Conservation (phyloP, 2,113 vertebrate genomes). For the Etheostoma cragini region DNA sequence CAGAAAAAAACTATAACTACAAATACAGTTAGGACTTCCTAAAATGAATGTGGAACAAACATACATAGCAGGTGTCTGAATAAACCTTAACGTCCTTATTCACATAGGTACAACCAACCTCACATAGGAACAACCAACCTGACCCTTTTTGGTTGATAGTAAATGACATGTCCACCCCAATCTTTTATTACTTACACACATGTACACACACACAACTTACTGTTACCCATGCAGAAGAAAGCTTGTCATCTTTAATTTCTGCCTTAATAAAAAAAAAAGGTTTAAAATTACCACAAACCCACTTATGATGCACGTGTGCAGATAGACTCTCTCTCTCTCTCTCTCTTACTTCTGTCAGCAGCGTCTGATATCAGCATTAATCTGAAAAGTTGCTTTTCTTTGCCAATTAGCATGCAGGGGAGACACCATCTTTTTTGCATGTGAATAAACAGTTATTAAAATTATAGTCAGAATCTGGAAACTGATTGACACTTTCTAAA, state of each 20-base stretch:
- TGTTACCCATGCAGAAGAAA: neutral
- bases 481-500: constrained; percentile 43
- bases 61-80: constrained; percentile 15
- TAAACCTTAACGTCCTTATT: constrained; percentile 25
- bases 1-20: constrained; percentile 21
- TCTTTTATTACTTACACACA: constrained; percentile 14
- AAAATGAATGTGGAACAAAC: constrained; percentile 58
- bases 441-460: constrained; percentile 67
- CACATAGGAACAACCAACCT: constrained; percentile 14
- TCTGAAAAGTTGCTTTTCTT: constrained; percentile 50
- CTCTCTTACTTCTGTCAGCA: constrained; percentile 43
- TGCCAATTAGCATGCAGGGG: constrained; percentile 57
- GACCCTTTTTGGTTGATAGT: constrained; percentile 23
- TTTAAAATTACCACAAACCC: constrained; percentile 18
- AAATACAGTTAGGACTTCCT: constrained; percentile 49
- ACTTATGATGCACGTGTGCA: neutral
- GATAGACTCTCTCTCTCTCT: constrained; percentile 2
- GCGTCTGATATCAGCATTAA: constrained; percentile 44
- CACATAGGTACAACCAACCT: constrained; percentile 25
- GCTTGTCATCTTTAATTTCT: constrained; percentile 12
- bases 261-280: constrained; percentile 33
- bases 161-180: neutral
- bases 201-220: neutral
- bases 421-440: constrained; percentile 44
- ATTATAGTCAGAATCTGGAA: constrained; percentile 44